These are phyloP conservation scores for Perognathus longimembris DNA, from an alignment of 2,113 vertebrate species.

Conservation along the genomic window DNA sequence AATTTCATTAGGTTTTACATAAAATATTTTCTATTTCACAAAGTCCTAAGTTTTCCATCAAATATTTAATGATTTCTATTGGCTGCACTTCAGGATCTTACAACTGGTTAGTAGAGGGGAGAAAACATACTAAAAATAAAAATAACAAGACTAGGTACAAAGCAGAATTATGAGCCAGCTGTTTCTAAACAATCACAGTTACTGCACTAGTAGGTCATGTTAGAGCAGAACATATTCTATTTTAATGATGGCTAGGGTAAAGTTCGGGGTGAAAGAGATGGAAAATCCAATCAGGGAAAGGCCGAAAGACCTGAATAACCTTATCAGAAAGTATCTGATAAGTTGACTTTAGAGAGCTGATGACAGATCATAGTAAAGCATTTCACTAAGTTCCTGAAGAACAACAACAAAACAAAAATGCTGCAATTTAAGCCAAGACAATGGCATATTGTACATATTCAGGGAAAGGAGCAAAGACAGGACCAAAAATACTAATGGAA, in stretches of 20 bases:
- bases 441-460: not conserved
- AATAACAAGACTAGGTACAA: not conserved
- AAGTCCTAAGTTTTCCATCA: constrained; percentile 28
- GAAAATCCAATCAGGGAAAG: constrained; percentile 13
- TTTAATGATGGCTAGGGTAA: not conserved
- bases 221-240: not conserved
- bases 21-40: constrained; percentile 48
- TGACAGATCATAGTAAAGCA: not conserved
- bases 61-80: not conserved
- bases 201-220: not conserved
- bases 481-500: not conserved
- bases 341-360: not conserved
- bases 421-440: not conserved
- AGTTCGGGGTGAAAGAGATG: not conserved
- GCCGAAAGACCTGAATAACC: not conserved
- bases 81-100: not conserved
- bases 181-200: not conserved
- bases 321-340: not conserved
- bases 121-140: not conserved
- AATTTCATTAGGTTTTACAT: constrained; percentile 26
- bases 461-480: not conserved
- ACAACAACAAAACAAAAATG: not conserved
- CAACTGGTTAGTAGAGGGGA: not conserved
- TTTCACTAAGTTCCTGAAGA: too few species aligned
- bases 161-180: not conserved